These are phyloP conservation scores for Cydia splendana DNA, from an alignment of 1,140 invertebrate genomes.

Conservation along the genomic window DNA sequence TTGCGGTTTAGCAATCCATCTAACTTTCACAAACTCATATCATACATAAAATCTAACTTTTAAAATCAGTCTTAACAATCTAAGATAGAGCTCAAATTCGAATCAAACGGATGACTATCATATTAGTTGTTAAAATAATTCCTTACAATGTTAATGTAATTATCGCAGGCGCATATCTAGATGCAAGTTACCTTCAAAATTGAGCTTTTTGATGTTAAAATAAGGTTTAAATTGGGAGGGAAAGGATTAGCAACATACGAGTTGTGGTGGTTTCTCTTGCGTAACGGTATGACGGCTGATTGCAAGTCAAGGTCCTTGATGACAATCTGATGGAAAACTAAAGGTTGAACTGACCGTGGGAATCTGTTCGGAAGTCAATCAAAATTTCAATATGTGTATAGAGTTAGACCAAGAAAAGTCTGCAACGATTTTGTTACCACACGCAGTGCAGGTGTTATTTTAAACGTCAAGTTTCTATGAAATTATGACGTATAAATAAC, in stretches of 20 bases:
- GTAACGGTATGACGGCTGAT: slow-evolving; percentile 20
- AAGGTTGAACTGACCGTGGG: slow-evolving; percentile 11
- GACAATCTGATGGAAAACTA: slow-evolving; percentile 21
- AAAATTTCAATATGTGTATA: not conserved
- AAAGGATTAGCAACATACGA: not conserved
- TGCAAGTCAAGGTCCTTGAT: slow-evolving; percentile 20
- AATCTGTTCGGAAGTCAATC: not conserved
- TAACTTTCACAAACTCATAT: slow-evolving; percentile 1
- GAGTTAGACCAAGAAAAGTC: too few species aligned
- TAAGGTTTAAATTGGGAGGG: not conserved
- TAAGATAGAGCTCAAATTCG: not conserved
- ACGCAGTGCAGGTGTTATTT: too few species aligned
- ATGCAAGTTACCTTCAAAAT: not conserved
- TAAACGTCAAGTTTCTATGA: too few species aligned
- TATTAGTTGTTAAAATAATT: not conserved
- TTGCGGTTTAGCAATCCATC: slow-evolving; percentile 5
- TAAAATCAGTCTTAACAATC: not conserved
- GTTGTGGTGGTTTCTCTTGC: not conserved
- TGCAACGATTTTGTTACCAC: too few species aligned
- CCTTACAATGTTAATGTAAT: slow-evolving; percentile 3
- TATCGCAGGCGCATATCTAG: not conserved
- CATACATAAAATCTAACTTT: not conserved
- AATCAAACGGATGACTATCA: not conserved
- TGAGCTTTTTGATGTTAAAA: not conserved
- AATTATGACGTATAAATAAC: too few species aligned